Conservation (phyloP, 2,888 invertebrate species). For the Heteromyza rotundicornis region DNA sequence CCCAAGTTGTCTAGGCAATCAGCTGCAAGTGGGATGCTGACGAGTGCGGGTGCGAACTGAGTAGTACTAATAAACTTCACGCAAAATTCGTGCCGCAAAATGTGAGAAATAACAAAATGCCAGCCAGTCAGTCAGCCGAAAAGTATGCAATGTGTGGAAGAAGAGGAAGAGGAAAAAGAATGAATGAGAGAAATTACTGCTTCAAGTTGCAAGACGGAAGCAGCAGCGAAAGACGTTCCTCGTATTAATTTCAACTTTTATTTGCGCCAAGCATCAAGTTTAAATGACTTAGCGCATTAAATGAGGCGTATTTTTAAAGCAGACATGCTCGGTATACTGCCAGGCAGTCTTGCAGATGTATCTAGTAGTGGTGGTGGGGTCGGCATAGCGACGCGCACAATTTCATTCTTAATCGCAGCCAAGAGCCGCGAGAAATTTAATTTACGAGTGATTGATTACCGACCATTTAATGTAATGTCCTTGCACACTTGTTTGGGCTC, state of each 20-base stretch:
- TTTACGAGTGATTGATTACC: slow-evolving; percentile 53
- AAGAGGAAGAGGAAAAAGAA: not conserved
- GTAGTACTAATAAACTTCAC: slow-evolving; percentile 18
- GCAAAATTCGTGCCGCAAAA: slow-evolving; percentile 32
- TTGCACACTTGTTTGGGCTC: slow-evolving; percentile 1
- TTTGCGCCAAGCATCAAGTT: slow-evolving; percentile 9
- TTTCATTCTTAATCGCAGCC: slow-evolving; percentile 48
- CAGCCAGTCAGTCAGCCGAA: slow-evolving; percentile 47
- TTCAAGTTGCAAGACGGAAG: too few species aligned
- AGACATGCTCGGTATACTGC: not conserved
- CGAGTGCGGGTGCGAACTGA: not conserved
- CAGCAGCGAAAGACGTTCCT: not conserved
- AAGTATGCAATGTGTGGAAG: slow-evolving; percentile 47
- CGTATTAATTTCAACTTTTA: slow-evolving; percentile 7
- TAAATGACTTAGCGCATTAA: slow-evolving; percentile 21
- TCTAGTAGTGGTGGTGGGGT: not conserved
- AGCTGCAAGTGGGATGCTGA: not conserved
- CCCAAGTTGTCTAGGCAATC: not conserved
- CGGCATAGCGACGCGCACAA: slow-evolving; percentile 31
- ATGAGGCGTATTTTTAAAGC: slow-evolving; percentile 10
- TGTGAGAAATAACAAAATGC: slow-evolving; percentile 53
- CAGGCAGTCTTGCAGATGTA: not conserved
- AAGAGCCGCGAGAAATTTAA: slow-evolving; percentile 48
- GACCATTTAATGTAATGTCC: slow-evolving; percentile 48
- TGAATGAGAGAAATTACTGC: not conserved